Evolutionary conservation across 2,888 invertebrate genomes (phyloP), one percentile per base, ranked within the genome.

Genomic region (Cephus sareptanus): DNA sequence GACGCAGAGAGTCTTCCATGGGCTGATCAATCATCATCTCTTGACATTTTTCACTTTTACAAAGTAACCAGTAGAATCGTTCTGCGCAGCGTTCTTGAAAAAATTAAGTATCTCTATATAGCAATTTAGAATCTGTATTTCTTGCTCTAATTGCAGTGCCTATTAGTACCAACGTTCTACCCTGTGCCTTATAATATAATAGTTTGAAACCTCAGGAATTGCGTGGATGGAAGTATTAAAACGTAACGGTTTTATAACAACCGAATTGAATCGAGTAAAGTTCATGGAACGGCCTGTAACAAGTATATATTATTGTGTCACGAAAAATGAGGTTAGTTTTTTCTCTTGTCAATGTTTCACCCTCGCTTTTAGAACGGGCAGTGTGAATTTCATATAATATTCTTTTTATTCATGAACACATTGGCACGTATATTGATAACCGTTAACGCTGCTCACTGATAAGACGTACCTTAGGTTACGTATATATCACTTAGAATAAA

Each of bases 161-260:
- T 71, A 34, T 84, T 79, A 84, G 82, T 83, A 83, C 75, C 71
- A 80, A 79, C 80, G 81, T 80, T 82, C 89, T 88, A 89, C 87
- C 87, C 89, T 88, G 88, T 89, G 84, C 85, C 86, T 83, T 75
- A 82, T 77, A 85, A 82, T 85, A 79, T 83, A 80, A 83, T 82
- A 79, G 56, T 73, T 76, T 79, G 76, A 80, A 81, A 81, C 81
- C 76, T 78, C 71, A 85, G 77, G 80, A 79, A 80, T 74, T 81
- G 37, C 71, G 76, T 68, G 56, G 31, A 75, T 79, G 77, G 76
- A 79, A 70, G 69, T 79, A 34, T 76, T 9, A 56, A 56, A 56
- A 56, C 56, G 56, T 56, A 56, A 56, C 23, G 56, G 56, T 56
- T 9, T 9, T 23, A 56, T 23, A 56, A 56, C 9, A 56, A 56